phyloP scores from a whole-genome alignment of 2,797 vertebrate species.

The Coendou prehensilis region DNA sequence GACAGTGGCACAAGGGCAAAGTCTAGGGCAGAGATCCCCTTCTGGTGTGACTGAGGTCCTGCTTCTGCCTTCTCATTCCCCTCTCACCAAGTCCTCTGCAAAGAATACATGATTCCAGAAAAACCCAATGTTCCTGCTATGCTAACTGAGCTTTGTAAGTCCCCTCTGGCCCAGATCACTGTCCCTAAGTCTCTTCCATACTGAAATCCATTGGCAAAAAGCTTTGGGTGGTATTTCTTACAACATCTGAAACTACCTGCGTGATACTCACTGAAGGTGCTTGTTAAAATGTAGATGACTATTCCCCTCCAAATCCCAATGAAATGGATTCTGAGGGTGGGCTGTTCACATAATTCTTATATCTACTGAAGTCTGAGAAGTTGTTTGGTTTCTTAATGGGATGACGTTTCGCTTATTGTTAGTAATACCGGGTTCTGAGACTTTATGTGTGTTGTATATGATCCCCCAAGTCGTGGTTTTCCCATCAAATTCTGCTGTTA shows the following conservation, averaged over 20 bases:
- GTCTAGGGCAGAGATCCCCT: not conserved
- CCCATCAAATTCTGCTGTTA: not conserved
- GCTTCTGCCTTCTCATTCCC: not conserved
- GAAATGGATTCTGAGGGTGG: not conserved
- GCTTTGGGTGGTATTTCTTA: not conserved
- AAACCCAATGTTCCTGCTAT: not conserved
- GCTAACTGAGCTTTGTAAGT: not conserved
- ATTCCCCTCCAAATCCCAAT: not conserved
- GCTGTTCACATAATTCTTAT: not conserved
- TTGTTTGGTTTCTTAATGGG: not conserved
- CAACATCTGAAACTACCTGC: not conserved
- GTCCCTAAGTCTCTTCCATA: not conserved
- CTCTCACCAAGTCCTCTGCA: not conserved
- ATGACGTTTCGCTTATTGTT: not conserved
- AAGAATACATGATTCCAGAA: not conserved
- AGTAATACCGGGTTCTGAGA: not conserved
- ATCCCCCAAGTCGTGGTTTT: not conserved
- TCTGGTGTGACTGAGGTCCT: not conserved
- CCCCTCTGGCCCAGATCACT: not conserved
- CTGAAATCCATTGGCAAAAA: not conserved
- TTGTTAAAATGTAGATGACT: conserved; percentile 4
- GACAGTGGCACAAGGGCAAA: not conserved
- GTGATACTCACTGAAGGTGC: not conserved
- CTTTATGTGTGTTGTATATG: not conserved
- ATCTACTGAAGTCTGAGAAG: not conserved